A percentile compares a stretch with the other conserved stretches of the same genome.
Evolutionary conservation across 1,140 invertebrate species (phyloP).

Genomic region (Diorhabda elongata): DNA sequence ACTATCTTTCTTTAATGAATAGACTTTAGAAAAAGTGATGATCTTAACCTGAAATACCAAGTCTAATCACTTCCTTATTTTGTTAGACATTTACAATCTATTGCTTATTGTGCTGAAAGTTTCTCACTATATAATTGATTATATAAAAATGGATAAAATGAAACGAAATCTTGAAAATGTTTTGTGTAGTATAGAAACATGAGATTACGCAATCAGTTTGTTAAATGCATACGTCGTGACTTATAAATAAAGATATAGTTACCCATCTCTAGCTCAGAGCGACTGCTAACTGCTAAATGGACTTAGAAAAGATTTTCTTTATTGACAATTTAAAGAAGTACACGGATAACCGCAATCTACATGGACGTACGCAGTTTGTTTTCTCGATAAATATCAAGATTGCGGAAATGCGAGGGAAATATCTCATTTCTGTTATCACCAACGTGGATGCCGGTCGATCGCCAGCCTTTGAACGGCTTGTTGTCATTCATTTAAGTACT

Average conservation of each 20-base stretch:
- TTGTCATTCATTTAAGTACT: no score
- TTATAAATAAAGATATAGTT: conserved; percentile 41
- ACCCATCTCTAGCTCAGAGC: conserved; percentile 29
- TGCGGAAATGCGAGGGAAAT: conserved; percentile 17
- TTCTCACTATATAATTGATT: no score
- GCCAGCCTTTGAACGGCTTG: no score
- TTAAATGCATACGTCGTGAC: conserved; percentile 27
- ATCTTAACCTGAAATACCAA: no score
- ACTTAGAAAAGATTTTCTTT: conserved; percentile 35
- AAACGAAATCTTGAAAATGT: no score
- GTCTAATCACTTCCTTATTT: no score
- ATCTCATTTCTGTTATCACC: conserved; percentile 19
- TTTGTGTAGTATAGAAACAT: conserved; percentile 10
- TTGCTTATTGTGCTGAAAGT: no score
- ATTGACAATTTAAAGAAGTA: conserved; percentile 35
- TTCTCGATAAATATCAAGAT: conserved; percentile 28
- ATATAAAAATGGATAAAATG: no score
- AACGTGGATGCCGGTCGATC: not conserved
- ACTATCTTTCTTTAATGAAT: no score
- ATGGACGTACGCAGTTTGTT: conserved; percentile 32
- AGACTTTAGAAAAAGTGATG: no score
- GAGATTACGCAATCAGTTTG: conserved; percentile 29
- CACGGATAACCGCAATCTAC: conserved; percentile 25
- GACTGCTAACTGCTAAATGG: conserved; percentile 21
- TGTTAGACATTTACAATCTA: no score